Base-by-base conservation (phyloP, 1,140 invertebrate genomes). In the Drosophila gunungcola region DNA sequence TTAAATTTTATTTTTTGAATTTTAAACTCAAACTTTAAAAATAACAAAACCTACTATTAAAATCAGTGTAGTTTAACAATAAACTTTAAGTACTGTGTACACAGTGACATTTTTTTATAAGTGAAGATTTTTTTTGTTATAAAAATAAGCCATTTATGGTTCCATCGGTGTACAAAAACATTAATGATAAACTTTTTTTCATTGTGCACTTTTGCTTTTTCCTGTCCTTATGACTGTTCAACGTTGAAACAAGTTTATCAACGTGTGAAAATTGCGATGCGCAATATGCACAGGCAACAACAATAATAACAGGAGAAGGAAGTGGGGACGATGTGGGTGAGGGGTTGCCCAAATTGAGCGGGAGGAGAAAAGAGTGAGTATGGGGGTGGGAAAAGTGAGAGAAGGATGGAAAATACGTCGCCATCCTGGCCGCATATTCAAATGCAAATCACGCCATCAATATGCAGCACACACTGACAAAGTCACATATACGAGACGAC, bases 381-480 rank as follows among this genome's bases (percentile, higher is more conserved):
- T 12, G n/a, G 13, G 60, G 13, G n/a, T 27, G 4, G n/a, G 10
- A 51, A 42, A 29, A 13, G 21, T 12, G 13, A 4, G 25, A 41
- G 51, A 13, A 4, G 2, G 4, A 12, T 3, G 54, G 52, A 43
- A 36, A 54, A 63, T 16, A 53, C 68, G 51, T 64, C 62, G 64
- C 73, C 79, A 73, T 54, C 38, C 52, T 57, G 76, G 73, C 61
- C 54, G 65, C 80, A 89, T 84, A 89, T 89, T 89, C 85, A 90
- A 90, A 89, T 89, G 84, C 85, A 89, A 89, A 89, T 89, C 84
- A 89, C 84, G 80, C 82, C 84, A 89, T 89, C 80, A 89, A 89
- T 89, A 89, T 89, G 84, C 84, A 89, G 61, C 29, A 45, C 67
- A 72, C 60, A 72, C 63, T 62, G 46, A 58, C n/a, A 42, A 21